Evolutionary conservation across 1,140 invertebrate species (phyloP), one percentile per base, ranked within the genome.

Genomic region (Asobara japonica): DNA sequence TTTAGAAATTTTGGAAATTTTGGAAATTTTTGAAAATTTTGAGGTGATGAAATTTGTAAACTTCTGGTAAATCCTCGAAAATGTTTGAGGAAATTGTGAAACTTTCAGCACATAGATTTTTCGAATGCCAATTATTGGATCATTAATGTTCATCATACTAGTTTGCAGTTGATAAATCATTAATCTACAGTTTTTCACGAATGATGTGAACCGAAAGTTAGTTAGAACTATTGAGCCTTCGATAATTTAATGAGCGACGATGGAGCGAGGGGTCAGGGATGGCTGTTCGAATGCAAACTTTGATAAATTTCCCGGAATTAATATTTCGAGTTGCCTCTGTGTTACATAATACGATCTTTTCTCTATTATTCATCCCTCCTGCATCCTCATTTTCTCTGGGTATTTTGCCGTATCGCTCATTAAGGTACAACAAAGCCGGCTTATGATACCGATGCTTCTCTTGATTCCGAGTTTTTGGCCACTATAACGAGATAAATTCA

Each of bases 261-360:
- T 22, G 51, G 20, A 27, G 10, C 7, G 45, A n/a, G n/a, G n/a
- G 45, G 45, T 51, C 16, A 20, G 22, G 22, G 7, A 20, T 0
- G 51, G 18, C 18, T 3, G 13, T 25, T 22, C 25, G n/a, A 56
- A 22, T 25, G 6, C 20, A 27, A 56, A 56, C 51, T 56, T 56
- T 56, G 51, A 56, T 56, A 56, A 56, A 56, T 56, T 56, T 56
- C 22, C 51, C 25, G 22, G 22, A 56, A 56, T 56, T 56, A 56
- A 56, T 56, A 56, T 56, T 56, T 56, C 51, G 51, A 56, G 51
- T 56, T 56, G 22, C 51, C 51, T 56, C 51, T 56, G 18, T 56
- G 51, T 56, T 56, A 56, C 22, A 25, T 56, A 56, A 56, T 56
- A 56, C 51, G 51, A 56, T 56, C 51, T 27, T 56, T 56, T 56